phyloP scores from a whole-genome alignment of 2,113 vertebrate species.

The Sinocyclocheilus anophthalmus region DNA sequence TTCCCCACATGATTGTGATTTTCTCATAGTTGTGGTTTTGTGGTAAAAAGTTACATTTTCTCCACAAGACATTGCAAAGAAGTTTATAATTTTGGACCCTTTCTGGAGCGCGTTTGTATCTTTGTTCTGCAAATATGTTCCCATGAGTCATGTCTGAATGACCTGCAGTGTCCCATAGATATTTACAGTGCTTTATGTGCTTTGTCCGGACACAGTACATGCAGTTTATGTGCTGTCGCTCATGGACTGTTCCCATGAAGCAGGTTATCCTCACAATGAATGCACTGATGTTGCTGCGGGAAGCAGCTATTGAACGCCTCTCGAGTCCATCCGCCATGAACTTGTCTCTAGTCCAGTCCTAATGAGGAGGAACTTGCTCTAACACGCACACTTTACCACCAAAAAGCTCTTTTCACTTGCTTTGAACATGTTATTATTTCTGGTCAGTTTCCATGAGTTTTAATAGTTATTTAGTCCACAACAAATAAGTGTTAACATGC shows the following conservation, averaged over 20 bases:
- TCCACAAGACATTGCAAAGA: background rate
- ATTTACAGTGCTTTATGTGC: background rate
- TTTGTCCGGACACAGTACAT: background rate
- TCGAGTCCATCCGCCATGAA: background rate
- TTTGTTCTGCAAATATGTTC: background rate
- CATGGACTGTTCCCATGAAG: constrained; percentile 7
- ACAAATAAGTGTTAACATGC: background rate
- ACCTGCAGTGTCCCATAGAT: background rate
- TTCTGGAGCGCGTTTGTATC: background rate
- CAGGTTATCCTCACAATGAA: constrained; percentile 25
- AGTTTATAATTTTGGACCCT: background rate
- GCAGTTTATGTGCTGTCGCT: constrained; percentile 1
- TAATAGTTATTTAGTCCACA: background rate
- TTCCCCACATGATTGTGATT: too few relatives aligned
- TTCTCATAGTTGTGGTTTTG: background rate
- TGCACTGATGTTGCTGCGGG: constrained; percentile 1
- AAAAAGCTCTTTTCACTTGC: background rate
- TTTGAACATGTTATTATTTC: background rate
- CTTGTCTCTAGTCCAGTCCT: constrained; percentile 43
- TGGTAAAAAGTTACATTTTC: background rate
- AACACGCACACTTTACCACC: background rate
- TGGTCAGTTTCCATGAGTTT: background rate
- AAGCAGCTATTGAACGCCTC: constrained; percentile 8
- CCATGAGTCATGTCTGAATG: background rate
- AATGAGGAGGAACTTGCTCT: constrained; percentile 36